Base-by-base conservation (phyloP, 2,888 invertebrate species). In the Trichogramma evanescens region DNA sequence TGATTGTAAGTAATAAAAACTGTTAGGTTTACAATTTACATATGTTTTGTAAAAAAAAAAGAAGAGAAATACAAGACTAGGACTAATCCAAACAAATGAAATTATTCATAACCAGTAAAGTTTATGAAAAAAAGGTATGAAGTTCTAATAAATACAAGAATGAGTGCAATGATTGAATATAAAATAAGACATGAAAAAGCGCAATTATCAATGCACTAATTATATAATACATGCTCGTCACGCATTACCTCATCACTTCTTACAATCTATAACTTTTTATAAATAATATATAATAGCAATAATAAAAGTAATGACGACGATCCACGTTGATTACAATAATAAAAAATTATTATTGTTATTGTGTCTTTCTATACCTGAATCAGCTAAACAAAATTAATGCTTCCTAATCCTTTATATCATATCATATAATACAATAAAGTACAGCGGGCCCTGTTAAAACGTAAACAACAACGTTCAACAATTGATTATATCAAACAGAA, bases 401-500 rank as follows among this genome's bases (percentile, higher is more conserved):
- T 26, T 26, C 26, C 26, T 26, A 26, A 26, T 26, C 26, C 1
- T 26, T 26, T 26, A 26, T 26, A 26, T 26, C 26, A 26, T 26
- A 60, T 64, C 64, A 58, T 68, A 68, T 72, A 70, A 73, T 76
- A 76, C 75, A 76, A 66, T 76, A 73, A 76, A 76, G 76, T 76
- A 76, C 76, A 76, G 71, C 68, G 73, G 75, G 76, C 76, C 75
- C 68, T 71, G 70, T 69, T 70, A 73, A 70, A 76, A 75, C 74
- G 72, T 74, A 76, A 76, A 75, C 75, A 75, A 76, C 74, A 76
- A 76, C 69, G 74, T 70, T 76, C 70, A 76, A 75, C 76, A 76
- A 75, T 74, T 69, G 69, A 76, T 76, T 75, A 76, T 76, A 76
- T 76, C 72, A 75, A 76, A 76, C 75, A 74, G 73, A 76, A 76